phyloP scores from a whole-genome alignment of 1,140 invertebrate species.

The Philopotamus ludificatus region DNA sequence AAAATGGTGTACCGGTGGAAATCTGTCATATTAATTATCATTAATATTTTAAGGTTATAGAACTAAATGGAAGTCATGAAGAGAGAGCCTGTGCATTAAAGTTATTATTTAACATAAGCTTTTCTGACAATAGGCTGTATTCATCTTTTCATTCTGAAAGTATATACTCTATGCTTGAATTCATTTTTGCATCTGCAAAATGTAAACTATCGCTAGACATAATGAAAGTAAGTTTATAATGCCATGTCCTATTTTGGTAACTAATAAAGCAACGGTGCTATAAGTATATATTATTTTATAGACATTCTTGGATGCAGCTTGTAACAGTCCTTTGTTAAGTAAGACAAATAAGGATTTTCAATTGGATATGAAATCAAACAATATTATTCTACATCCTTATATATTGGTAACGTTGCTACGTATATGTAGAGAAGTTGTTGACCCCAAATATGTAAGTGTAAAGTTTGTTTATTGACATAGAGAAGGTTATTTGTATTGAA shows the following conservation, averaged over 20 bases:
- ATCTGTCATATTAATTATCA: background rate
- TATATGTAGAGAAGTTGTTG: slow-evolving; percentile 56
- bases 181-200: slow-evolving; percentile 56
- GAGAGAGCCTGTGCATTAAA: slow-evolving; percentile 61
- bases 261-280: background rate
- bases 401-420: slow-evolving; percentile 58
- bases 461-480: too few species aligned
- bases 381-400: slow-evolving; percentile 58
- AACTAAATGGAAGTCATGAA: slow-evolving; percentile 57
- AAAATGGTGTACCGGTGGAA: too few species aligned
- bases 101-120: slow-evolving; percentile 55
- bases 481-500: too few species aligned
- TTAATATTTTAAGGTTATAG: slow-evolving; percentile 55
- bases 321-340: slow-evolving; percentile 53
- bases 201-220: slow-evolving; percentile 56
- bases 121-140: slow-evolving; percentile 54
- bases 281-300: slow-evolving; percentile 39
- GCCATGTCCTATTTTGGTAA: background rate
- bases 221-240: slow-evolving; percentile 50
- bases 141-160: slow-evolving; percentile 54
- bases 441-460: slow-evolving; percentile 39
- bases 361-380: slow-evolving; percentile 50
- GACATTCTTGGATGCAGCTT: slow-evolving; percentile 60
- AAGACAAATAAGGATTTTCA: slow-evolving; percentile 49
- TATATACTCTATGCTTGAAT: slow-evolving; percentile 55